Evolutionary conservation across 2,797 vertebrate genomes (phyloP).

Genomic region (Cirrhinus molitorella): DNA sequence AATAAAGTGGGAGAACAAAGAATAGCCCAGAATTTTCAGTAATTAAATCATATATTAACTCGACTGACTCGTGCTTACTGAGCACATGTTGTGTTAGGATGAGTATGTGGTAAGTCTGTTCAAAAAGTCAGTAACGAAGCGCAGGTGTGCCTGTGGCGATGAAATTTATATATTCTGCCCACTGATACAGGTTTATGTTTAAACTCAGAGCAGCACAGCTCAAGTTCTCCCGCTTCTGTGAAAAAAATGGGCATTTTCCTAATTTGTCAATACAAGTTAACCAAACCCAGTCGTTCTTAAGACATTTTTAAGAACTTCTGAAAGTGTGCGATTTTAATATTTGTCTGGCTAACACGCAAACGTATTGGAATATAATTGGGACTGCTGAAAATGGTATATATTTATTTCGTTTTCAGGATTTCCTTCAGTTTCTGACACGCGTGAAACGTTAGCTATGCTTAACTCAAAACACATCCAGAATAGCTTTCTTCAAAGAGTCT

Average conservation of each 20-base stretch:
- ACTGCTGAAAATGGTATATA: not conserved
- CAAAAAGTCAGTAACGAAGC: slow-evolving; percentile 72
- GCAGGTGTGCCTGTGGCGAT: slow-evolving; percentile 75
- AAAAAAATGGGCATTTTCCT: not conserved
- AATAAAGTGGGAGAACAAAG: slow-evolving; percentile 22
- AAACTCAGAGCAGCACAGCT: not conserved
- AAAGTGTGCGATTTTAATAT: slow-evolving; percentile 28
- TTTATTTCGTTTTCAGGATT: slow-evolving; percentile 13
- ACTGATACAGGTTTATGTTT: slow-evolving; percentile 55
- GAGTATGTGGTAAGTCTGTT: slow-evolving; percentile 71
- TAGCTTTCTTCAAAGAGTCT: slow-evolving; percentile 30
- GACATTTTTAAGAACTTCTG: not conserved
- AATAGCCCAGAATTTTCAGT: slow-evolving; percentile 62
- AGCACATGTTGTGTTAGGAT: slow-evolving; percentile 74
- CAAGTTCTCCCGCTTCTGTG: not conserved
- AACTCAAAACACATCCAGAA: slow-evolving; percentile 44
- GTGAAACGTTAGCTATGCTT: slow-evolving; percentile 12
- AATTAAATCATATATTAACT: slow-evolving; percentile 79
- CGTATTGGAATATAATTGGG: slow-evolving; percentile 22
- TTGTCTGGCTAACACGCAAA: slow-evolving; percentile 26
- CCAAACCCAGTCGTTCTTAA: slow-evolving; percentile 7
- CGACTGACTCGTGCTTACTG: slow-evolving; percentile 76
- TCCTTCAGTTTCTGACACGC: slow-evolving; percentile 17
- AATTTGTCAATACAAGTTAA: slow-evolving; percentile 3
- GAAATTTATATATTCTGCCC: slow-evolving; percentile 61